Base-by-base conservation (phyloP, 2,888 invertebrate genomes). In the Diarsia dahlii region DNA sequence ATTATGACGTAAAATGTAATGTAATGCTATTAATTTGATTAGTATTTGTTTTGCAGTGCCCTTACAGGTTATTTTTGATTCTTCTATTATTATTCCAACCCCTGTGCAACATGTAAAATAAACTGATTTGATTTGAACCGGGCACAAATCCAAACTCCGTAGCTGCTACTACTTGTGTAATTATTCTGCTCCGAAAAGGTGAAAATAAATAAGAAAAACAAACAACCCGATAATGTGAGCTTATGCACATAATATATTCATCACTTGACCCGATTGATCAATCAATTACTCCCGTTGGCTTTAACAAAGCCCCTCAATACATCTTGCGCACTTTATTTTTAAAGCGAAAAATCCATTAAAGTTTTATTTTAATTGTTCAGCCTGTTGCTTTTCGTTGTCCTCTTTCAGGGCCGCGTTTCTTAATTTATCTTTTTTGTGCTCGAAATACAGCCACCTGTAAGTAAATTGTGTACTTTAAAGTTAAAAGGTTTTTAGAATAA, bases 361-460 rank as follows among this genome's bases (percentile, higher is more conserved):
- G 67, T 65, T 86, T 87, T 77, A 84, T 82, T 84, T 74, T 80
- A 88, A 85, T 89, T 60, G 76, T 18, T 67, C 69, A 1, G 68
- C 46, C 15, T 82, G 89, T 82, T 92, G 92, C 85, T 91, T 92
- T 71, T 92, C 93, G 3, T 82, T 91, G 71, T 93, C 93, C 81
- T 89, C 80, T 88, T 92, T 92, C 62, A 91, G 89, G 12, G 86
- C 86, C 84, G 90, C 90, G 13, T 75, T 81, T 67, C 85, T 92
- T 92, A 83, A 90, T 93, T 86, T 97, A 97, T 89, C 97, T 95
- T 83, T 95, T 96, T 89, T 88, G 74, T 98, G 97, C 90, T 98
- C 97, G 83, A 97, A 96, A 91, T 98, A 98, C 96, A 98, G 97
- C 98, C 98, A 98, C 72, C 98, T 98, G 94, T 72, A 95, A 94